Base-by-base conservation (phyloP, 2,113 vertebrate species). In the Protomyctophum bolini region DNA sequence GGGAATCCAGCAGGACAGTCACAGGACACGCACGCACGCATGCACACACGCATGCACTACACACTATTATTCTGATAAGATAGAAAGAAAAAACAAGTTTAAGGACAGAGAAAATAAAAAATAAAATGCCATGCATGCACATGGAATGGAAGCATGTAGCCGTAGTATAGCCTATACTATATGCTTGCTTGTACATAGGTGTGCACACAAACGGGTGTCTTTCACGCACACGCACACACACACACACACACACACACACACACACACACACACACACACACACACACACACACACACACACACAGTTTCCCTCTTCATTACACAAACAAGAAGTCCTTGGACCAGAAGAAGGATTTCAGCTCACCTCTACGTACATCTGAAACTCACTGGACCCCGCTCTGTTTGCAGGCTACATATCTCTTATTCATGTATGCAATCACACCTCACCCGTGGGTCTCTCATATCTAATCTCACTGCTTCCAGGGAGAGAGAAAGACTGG, bases 1-100 rank as follows among this genome's bases (percentile, higher is more conserved):
- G 68, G 58, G 69, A 81, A 68, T 76, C 50, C 66, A 59, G 62
- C 63, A 68, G 66, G 68, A 73, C 8, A 64, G 67, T 70, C 72
- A 63, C 45, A 11, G 59, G 11, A 45, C 46, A 59, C 56, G 50
- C 48, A 52, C 21, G 12, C 46, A 15, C 6, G 59, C 51, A n/a
- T 7, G 12, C 28, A 55, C 29, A 41, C 12, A 54, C 50, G 54
- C 12, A 45, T 7, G 56, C 29, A 61, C 14, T 21, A 15, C 47
- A 49, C 62, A 41, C 33, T 65, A 74, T 76, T 49, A 28, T 41
- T 2, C 45, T 65, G 86, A 85, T 81, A 75, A 84, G 73, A 77
- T 76, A 60, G 28, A 46, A 41, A 45, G 63, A 41, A 41, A 41
- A 41, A 41, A 41, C 33, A 41, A 41, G 33, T 51, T 50, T 63